Evolutionary conservation across 2,797 vertebrate species (phyloP), one percentile per base, ranked within the genome.

Genomic region (Sitta carolinensis): DNA sequence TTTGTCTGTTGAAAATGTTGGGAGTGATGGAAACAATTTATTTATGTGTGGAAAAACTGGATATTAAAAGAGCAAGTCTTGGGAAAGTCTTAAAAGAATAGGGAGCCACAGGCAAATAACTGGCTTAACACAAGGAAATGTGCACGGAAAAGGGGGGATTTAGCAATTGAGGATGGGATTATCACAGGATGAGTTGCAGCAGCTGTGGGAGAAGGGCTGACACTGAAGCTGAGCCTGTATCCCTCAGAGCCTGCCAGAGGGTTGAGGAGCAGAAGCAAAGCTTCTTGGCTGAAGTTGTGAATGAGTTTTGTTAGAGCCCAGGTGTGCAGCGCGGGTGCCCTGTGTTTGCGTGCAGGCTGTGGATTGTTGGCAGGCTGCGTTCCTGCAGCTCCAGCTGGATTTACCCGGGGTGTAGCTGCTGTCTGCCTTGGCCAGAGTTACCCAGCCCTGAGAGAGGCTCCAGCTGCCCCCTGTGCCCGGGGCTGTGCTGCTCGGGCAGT

Each of bases 391-490:
- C 32, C 21, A 32, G 40, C 64, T 1, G 27, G 23, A 3, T 50
- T 50, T 30, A 8, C 36, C 20, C 14, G 8, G 5, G 29, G 18
- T 8, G 7, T 13, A 12, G 34, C 20, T 73, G 42, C 38, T 81
- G 32, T 40, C 7, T 68, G 38, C 13, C 7, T 1, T 5, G 16
- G 10, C 3, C 29, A 40, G 7, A 2, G 1, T 27, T 16, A 1
- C 5, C 7, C 3, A 22, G 25, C 12, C 0, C 2, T 42, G 47
- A 23, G 38, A 40, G 38, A 26, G 12, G 15, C 17, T 77, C 5
- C 25, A 40, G 4, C 29, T 45, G 0, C 20, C 4, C 0, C 5
- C 1, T 18, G 55, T 32, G 42, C 19, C 29, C 3, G 40, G 52
- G 29, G 66, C 69, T 64, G 42, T 10, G 38, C 45, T 40, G 62